Evolutionary conservation across 2,888 invertebrate genomes (phyloP), one percentile per base, ranked within the genome.

Genomic region (Apodemia duryi): DNA sequence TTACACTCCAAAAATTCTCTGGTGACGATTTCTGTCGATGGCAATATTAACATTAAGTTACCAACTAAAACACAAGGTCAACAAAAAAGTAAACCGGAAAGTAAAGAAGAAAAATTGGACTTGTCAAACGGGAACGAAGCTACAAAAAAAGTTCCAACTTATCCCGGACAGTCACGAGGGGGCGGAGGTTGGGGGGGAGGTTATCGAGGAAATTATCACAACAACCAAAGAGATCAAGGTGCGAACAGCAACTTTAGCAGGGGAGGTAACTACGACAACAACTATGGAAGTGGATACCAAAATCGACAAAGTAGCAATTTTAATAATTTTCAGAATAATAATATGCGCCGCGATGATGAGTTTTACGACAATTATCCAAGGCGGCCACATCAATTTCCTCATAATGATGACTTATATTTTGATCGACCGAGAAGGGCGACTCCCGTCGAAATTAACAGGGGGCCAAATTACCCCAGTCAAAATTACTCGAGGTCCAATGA

Each of bases 1-100:
- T 93, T 96, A 85, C 95, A 95, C 78, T 94, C 95, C 6, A 94
- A 93, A 69, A 92, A 93, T 62, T 89, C 93, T 35, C 82, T 93
- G 3, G 88, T 94, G 7, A 93, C 93, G 0, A 75, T 95, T 0
- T 91, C 93, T 60, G 91, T 93, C 2, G 94, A 95, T 73, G 96
- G 96, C 1, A 93, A 92, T 29, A 78, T 96, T 1, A 85, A 93
- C 67, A 91, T 95, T 10, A 88, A 91, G 69, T 75, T 87, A 46
- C 81, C 81, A 49, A 78, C 73, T 11, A 68, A 70, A 9, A 71
- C 64, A 60, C 64, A 35, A 11, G 62, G 52, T n/a, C 66, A 61
- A 43, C 43, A 43, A 11, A 70, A 64, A 46, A 62, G 49, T 6
- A 32, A 52, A 7, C 32, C 63, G 6, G 65, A 62, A 65, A 63